Evolutionary conservation across 2,797 vertebrate genomes (phyloP).

Genomic region (Kryptolebias ocellatus): DNA sequence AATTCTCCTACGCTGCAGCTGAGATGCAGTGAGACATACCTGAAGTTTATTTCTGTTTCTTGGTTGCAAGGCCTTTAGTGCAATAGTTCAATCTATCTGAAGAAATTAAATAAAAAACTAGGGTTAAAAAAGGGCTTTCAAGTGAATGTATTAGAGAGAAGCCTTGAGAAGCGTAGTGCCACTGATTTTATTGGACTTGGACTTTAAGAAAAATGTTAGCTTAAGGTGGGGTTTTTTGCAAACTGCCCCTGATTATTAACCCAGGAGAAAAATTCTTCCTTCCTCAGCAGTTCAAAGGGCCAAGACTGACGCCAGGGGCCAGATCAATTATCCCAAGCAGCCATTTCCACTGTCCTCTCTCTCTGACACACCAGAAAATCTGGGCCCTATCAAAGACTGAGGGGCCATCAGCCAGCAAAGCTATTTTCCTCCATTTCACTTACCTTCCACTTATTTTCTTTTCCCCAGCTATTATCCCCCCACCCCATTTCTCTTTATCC

Average conservation of each 20-base stretch:
- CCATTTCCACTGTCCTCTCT: constrained; percentile 74
- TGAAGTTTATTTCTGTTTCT: not conserved
- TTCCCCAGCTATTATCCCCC: constrained; percentile 60
- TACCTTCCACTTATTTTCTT: constrained; percentile 60
- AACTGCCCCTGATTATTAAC: constrained; percentile 52
- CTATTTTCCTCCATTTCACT: constrained; percentile 61
- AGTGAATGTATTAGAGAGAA: not conserved
- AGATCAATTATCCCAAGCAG: constrained; percentile 77
- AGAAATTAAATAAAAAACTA: not conserved
- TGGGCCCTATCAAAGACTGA: constrained; percentile 68
- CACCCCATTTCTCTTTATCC: constrained; percentile 35
- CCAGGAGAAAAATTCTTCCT: constrained; percentile 63
- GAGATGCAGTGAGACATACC: not conserved
- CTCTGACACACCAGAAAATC: constrained; percentile 68
- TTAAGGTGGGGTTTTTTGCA: constrained; percentile 7
- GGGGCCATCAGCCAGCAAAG: constrained; percentile 61
- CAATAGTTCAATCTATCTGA: not conserved
- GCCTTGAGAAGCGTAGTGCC: not conserved
- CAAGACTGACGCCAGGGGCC: constrained; percentile 67
- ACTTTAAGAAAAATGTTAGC: constrained; percentile 6
- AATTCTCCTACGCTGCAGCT: not conserved
- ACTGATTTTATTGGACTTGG: not conserved
- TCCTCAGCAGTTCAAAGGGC: constrained; percentile 73
- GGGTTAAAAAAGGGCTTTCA: not conserved
- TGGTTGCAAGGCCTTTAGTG: not conserved